phyloP scores from a whole-genome alignment of 2,888 invertebrate genomes.

The Drosophila paucipuncta region DNA sequence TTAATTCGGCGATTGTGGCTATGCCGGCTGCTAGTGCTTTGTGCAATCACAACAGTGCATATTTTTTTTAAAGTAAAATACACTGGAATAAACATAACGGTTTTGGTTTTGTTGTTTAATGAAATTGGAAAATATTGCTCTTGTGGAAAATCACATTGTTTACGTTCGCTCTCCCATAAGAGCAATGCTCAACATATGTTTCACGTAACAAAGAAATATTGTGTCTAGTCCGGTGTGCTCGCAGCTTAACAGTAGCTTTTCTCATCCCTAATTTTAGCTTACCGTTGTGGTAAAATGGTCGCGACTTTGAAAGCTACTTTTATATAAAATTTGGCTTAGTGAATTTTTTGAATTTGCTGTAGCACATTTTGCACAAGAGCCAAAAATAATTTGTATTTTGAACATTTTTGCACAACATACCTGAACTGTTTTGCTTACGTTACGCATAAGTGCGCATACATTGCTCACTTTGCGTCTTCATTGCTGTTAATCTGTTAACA shows the following conservation, averaged over 20 bases:
- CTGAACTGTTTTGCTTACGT: not conserved
- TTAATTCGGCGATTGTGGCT: not conserved
- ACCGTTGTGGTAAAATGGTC: not conserved
- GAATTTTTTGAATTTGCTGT: not conserved
- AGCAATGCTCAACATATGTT: not conserved
- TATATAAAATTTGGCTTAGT: not conserved
- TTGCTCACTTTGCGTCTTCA: constrained; percentile 20
- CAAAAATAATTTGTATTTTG: not conserved
- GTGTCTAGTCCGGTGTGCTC: not conserved
- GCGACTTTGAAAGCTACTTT: not conserved
- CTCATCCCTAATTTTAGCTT: constrained; percentile 23
- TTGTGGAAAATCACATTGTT: not conserved
- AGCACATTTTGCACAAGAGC: not conserved
- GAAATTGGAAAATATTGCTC: not conserved
- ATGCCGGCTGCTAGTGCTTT: not conserved
- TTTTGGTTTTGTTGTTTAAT: not conserved
- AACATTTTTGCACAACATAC: not conserved
- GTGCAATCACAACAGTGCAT: not conserved
- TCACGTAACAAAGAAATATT: not conserved
- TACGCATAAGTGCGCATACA: constrained; percentile 17
- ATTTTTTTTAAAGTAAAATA: not conserved
- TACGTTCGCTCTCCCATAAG: not conserved
- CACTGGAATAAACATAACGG: not conserved
- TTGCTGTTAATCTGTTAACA: constrained; percentile 19
- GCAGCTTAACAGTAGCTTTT: not conserved